Evolutionary conservation across 2,888 invertebrate genomes (phyloP), one percentile per base, ranked within the genome.

Genomic region (Sthenelais limicola): DNA sequence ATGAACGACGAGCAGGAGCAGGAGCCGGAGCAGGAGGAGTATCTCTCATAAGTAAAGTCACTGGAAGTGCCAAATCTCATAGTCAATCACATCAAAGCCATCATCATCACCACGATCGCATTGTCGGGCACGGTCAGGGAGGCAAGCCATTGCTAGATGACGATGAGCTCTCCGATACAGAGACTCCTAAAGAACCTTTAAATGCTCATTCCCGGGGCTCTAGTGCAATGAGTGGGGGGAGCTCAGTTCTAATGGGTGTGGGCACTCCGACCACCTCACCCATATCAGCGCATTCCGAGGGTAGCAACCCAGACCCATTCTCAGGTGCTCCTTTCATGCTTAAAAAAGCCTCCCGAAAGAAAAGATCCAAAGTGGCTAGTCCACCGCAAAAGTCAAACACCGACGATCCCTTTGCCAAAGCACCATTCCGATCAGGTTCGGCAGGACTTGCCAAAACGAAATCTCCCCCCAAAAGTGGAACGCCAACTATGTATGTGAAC

Each of bases 41-140:
- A n/a, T 62, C 62, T 24, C 24, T 62, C 26, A 62, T 62, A 35
- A 62, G 62, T 38, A 52, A 38, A 28, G 38, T 54, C 38, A 56
- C 52, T 12, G 38, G 49, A 28, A 56, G 32, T 24, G 38, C 38
- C 15, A 54, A 52, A 38, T 54, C 54, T 26, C 52, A 54, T 24
- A 70, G 35, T 43, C 49, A 70, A 47, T 26, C 67, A 18, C 28
- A 38, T 12, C 49, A 70, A 18, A 26, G 51, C 5, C 26, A 26
- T 32, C 24, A 32, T n/a, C 74, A 73, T n/a, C 56, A 51, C 32
- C 51, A 68, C 54, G 87, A 87, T 71, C 79, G 85, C 26, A 91
- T 93, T 75, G 91, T 93, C 5, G 91, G 93, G 0, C 93, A 93
- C 84, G 92, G 92, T 79, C 93, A 93, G 80, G 94, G 93, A 0